These are phyloP conservation scores for Eustalomyia histrio DNA, from an alignment of 2,888 invertebrate species.

Conservation along the genomic window DNA sequence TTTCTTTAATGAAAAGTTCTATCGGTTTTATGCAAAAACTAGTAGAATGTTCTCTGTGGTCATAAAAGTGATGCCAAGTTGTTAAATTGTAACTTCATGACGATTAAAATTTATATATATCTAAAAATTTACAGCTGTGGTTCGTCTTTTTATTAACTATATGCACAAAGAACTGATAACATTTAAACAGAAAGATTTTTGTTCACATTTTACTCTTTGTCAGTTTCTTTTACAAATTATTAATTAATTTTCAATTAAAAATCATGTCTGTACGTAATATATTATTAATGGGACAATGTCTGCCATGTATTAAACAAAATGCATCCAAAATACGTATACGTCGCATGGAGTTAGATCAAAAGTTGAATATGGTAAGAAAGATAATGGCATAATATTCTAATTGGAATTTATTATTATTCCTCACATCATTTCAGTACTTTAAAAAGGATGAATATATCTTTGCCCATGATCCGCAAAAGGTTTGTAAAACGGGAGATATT, in stretches of 20 bases:
- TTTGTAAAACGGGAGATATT: conserved; percentile 90
- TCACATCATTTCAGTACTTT: conserved; percentile 85
- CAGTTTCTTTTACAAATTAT: conserved; percentile 27
- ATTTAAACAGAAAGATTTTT: too few species aligned
- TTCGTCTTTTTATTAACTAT: too few species aligned
- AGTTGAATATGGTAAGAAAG: conserved; percentile 86
- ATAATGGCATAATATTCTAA: neutral
- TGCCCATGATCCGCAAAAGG: conserved; percentile 88
- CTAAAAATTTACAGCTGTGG: too few species aligned
- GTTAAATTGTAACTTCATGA: too few species aligned
- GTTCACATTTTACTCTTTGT: conserved; percentile 19
- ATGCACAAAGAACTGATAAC: too few species aligned
- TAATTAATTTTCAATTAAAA: conserved; percentile 49
- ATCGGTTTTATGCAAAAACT: too few species aligned
- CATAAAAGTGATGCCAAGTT: too few species aligned
- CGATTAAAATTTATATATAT: too few species aligned
- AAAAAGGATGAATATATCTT: conserved; percentile 86
- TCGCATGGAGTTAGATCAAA: conserved; percentile 86
- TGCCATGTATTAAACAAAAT: conserved; percentile 88
- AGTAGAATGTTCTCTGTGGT: too few species aligned
- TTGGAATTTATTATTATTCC: neutral
- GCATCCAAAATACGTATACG: conserved; percentile 89
- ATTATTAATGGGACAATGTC: conserved; percentile 87
- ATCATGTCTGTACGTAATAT: conserved; percentile 80
- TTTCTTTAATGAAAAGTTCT: too few species aligned